These are phyloP conservation scores for Gracilinanus agilis DNA, from an alignment of 2,113 vertebrate species.

Conservation along the genomic window DNA sequence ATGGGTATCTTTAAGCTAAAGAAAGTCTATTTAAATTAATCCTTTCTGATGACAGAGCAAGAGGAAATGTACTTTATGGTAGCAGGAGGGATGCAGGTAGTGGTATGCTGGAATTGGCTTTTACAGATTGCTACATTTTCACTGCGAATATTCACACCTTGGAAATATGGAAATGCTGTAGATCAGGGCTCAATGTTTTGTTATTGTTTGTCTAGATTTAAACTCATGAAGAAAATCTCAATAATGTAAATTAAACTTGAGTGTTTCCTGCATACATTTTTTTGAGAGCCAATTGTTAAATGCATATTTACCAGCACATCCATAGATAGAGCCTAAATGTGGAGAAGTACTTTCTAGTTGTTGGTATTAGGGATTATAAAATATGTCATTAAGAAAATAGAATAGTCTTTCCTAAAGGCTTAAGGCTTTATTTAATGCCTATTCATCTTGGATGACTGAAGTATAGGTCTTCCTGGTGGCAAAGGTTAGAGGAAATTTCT, in stretches of 20 bases:
- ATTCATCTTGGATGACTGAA: background rate
- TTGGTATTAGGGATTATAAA: background rate
- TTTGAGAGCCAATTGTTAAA: background rate
- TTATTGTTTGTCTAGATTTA: background rate
- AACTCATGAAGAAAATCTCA: background rate
- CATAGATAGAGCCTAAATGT: rapidly evolving
- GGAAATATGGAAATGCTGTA: background rate
- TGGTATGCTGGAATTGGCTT: background rate
- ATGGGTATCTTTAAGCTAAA: slow-evolving; percentile 21
- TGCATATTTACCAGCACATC: background rate
- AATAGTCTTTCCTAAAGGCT: background rate
- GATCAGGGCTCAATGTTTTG: background rate
- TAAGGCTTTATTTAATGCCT: background rate
- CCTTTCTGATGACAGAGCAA: background rate
- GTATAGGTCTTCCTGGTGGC: background rate
- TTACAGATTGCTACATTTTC: background rate
- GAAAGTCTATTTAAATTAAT: slow-evolving; percentile 12
- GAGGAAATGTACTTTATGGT: rapidly evolving
- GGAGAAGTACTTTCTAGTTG: background rate
- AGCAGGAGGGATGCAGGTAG: background rate
- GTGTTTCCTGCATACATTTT: background rate
- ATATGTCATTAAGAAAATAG: rapidly evolving
- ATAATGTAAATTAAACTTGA: background rate
- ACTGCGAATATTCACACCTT: background rate
- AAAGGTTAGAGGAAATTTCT: background rate